Percentiles rank a stretch among this genome's conserved stretches.
These are phyloP conservation scores for Gryllus longicercus DNA, from an alignment of 2,888 invertebrate genomes.

Conservation along the genomic window DNA sequence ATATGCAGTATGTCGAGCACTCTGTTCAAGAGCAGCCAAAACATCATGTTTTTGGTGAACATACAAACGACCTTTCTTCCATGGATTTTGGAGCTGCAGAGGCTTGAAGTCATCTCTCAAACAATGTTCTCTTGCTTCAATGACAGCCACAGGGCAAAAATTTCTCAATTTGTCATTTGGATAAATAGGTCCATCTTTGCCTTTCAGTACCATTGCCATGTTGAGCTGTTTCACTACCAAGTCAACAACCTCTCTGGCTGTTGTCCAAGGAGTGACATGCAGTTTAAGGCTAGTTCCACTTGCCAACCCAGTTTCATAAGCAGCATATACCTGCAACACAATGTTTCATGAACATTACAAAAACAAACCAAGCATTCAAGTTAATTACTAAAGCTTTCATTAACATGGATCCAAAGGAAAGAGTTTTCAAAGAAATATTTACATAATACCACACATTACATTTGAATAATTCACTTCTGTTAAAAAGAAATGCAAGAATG, in stretches of 20 bases:
- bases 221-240: slow-evolving; percentile 95
- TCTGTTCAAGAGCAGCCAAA: slow-evolving; percentile 81
- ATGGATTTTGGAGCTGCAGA: slow-evolving; percentile 88
- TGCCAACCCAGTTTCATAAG: slow-evolving; percentile 92
- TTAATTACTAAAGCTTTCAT: too few species aligned
- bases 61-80: slow-evolving; percentile 91
- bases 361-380: too few species aligned
- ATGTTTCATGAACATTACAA: too few species aligned
- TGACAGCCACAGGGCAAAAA: slow-evolving; percentile 92
- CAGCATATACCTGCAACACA: slow-evolving; percentile 80
- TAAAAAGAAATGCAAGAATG: too few species aligned
- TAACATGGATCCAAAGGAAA: too few species aligned
- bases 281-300: slow-evolving; percentile 89
- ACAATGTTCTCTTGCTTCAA: slow-evolving; percentile 91
- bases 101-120: slow-evolving; percentile 91
- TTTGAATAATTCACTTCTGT: too few species aligned
- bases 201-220: slow-evolving; percentile 84
- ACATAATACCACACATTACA: too few species aligned
- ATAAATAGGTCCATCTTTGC: slow-evolving; percentile 81
- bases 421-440: too few species aligned
- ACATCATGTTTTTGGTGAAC: slow-evolving; percentile 89
- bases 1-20: slow-evolving; percentile 73
- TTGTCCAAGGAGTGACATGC: slow-evolving; percentile 88
- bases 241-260: slow-evolving; percentile 92
- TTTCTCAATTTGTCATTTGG: slow-evolving; percentile 77